Evolutionary conservation across 2,888 invertebrate species (phyloP).

Genomic region (Drosophila dives): DNA sequence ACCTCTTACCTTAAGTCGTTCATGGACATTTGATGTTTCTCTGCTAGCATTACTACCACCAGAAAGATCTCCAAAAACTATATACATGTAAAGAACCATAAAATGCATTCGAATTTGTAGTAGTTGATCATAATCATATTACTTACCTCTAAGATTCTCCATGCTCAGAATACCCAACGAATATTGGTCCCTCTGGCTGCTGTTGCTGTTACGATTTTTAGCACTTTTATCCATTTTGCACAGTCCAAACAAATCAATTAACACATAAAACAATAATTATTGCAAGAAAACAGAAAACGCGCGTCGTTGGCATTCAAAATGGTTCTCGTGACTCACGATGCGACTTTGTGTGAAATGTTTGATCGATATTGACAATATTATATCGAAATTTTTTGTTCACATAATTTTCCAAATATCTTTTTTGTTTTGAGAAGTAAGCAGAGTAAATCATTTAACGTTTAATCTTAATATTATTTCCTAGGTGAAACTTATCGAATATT

Average conservation of each 20-base stretch:
- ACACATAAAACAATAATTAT: constrained; percentile 24
- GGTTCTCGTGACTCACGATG: constrained; percentile 39
- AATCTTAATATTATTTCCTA: not conserved
- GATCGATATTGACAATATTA: not conserved
- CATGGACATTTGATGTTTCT: constrained; percentile 51
- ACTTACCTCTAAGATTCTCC: constrained; percentile 74
- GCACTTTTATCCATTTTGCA: constrained; percentile 56
- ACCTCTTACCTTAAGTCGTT: constrained; percentile 69
- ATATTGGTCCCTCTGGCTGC: constrained; percentile 54
- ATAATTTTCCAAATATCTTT: not conserved
- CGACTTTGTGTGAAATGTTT: not conserved
- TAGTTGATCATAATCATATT: not conserved
- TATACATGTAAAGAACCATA: not conserved
- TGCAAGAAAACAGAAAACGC: constrained; percentile 34
- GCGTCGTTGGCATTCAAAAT: constrained; percentile 52
- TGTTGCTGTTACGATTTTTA: constrained; percentile 20
- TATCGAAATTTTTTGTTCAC: constrained; percentile 2
- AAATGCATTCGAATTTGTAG: not conserved
- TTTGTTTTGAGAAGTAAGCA: not conserved
- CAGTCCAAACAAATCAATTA: constrained; percentile 9
- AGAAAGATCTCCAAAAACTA: constrained; percentile 80
- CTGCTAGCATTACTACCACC: constrained; percentile 48
- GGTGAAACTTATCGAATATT: not conserved
- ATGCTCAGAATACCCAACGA: constrained; percentile 76
- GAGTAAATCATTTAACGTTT: too few relatives aligned